phyloP scores from a whole-genome alignment of 2,888 invertebrate genomes.

The Ectobius pallidus region DNA sequence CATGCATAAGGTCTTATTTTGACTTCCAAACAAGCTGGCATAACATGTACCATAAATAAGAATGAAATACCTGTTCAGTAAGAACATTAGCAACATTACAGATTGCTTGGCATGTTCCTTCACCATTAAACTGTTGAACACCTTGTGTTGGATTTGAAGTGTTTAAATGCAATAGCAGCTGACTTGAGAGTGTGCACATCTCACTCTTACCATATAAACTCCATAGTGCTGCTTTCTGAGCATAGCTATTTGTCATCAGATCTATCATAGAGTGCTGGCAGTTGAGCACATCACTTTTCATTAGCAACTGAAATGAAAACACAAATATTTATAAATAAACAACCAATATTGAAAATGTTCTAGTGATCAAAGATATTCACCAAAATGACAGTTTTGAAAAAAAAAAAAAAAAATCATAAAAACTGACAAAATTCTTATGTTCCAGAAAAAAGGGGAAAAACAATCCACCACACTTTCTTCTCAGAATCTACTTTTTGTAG shows the following conservation, averaged over 20 bases:
- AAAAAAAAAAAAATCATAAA: no score
- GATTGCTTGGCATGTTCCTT: constrained; percentile 71
- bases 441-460: no score
- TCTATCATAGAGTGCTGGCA: constrained; percentile 84
- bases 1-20: no score
- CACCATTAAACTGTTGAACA: constrained; percentile 63
- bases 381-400: no score
- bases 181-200: constrained; percentile 80
- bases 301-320: constrained; percentile 66
- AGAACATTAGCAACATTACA: constrained; percentile 68
- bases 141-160: constrained; percentile 55
- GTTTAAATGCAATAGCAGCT: constrained; percentile 77
- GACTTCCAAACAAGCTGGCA: no score
- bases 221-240: constrained; percentile 87
- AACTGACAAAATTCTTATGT: no score
- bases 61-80: constrained; percentile 56
- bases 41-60: no score
- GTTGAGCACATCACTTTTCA: constrained; percentile 85
- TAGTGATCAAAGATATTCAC: no score
- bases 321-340: no score
- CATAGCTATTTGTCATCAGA: constrained; percentile 78
- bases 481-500: no score
- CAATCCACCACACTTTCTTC: no score
- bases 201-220: constrained; percentile 86
- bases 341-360: no score